A percentile compares a stretch with the other conserved stretches of the same genome.
phyloP scores from a whole-genome alignment of 2,888 invertebrate genomes.

The Ditylenchus weischeri region DNA sequence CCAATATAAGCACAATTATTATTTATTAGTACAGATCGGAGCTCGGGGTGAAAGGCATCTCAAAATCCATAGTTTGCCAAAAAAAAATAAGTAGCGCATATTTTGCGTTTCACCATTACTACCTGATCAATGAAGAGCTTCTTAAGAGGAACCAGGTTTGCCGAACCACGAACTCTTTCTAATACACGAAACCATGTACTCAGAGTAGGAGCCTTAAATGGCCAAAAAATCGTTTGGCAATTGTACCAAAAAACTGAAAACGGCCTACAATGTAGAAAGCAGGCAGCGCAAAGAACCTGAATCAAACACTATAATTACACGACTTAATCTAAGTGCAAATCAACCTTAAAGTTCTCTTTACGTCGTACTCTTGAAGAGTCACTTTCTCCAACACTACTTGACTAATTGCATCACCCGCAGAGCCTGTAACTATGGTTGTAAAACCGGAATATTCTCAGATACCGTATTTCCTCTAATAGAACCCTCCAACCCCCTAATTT shows the following conservation, averaged over 20 bases:
- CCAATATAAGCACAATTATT: too few species aligned
- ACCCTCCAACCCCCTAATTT: too few species aligned
- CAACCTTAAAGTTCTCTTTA: slow-evolving; percentile 27
- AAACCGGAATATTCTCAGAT: too few species aligned
- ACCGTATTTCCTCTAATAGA: too few species aligned
- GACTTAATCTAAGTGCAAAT: slow-evolving; percentile 13
- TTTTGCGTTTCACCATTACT: too few species aligned
- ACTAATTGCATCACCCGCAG: slow-evolving; percentile 43
- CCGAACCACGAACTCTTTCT: slow-evolving; percentile 40
- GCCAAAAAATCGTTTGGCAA: too few species aligned
- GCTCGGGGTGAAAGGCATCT: too few species aligned
- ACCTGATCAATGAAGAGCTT: slow-evolving; percentile 44
- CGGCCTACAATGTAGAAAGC: slow-evolving; percentile 41
- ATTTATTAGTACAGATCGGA: too few species aligned
- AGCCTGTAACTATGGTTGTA: too few species aligned
- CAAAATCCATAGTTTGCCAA: too few species aligned
- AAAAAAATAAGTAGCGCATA: too few species aligned
- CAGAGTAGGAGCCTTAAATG: slow-evolving; percentile 42
- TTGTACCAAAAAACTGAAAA: too few species aligned
- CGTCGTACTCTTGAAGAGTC: background rate
- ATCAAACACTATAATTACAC: background rate
- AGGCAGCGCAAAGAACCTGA: slow-evolving; percentile 47
- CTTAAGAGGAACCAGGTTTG: slow-evolving; percentile 36
- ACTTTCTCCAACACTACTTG: slow-evolving; percentile 39
- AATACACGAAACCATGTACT: slow-evolving; percentile 46